A percentile compares a stretch with the other conserved stretches of the same genome.
Conservation (phyloP, 2,797 vertebrate genomes). For the Sebastes flavidus region DNA sequence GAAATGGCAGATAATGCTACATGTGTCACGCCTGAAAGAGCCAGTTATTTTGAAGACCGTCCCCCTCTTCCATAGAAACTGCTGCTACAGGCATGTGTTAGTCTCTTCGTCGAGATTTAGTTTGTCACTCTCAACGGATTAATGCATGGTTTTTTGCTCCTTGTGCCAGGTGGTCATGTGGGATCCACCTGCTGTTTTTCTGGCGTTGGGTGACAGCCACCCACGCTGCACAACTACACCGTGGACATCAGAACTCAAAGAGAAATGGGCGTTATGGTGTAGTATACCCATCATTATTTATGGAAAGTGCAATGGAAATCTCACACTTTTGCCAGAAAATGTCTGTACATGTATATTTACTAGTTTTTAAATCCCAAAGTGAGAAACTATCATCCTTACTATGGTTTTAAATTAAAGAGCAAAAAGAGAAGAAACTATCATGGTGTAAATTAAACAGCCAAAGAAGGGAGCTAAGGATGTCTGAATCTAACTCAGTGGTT, state of each 20-base stretch:
- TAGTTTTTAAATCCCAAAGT: background rate
- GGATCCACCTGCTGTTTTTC: slow-evolving; percentile 40
- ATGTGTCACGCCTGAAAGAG: background rate
- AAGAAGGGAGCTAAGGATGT: background rate
- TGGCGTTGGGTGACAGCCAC: slow-evolving; percentile 17
- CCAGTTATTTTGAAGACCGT: background rate
- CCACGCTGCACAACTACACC: slow-evolving; percentile 1
- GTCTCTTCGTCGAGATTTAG: background rate
- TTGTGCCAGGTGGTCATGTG: slow-evolving; percentile 24
- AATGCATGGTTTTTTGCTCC: background rate
- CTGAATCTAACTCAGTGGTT: slow-evolving; percentile 23
- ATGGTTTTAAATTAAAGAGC: background rate
- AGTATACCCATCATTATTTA: background rate
- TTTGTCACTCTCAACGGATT: background rate
- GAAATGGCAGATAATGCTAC: background rate
- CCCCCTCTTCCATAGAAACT: background rate
- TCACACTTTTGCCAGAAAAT: background rate
- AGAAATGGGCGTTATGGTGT: background rate
- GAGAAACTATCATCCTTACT: background rate
- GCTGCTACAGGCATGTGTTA: background rate
- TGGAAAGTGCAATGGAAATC: background rate
- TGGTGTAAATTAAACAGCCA: slow-evolving; percentile 6
- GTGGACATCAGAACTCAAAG: slow-evolving; percentile 3
- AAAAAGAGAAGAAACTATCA: background rate
- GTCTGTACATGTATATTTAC: background rate